Evolutionary conservation across 2,113 vertebrate genomes (phyloP).

Genomic region (Forbesichthys papilliferus): DNA sequence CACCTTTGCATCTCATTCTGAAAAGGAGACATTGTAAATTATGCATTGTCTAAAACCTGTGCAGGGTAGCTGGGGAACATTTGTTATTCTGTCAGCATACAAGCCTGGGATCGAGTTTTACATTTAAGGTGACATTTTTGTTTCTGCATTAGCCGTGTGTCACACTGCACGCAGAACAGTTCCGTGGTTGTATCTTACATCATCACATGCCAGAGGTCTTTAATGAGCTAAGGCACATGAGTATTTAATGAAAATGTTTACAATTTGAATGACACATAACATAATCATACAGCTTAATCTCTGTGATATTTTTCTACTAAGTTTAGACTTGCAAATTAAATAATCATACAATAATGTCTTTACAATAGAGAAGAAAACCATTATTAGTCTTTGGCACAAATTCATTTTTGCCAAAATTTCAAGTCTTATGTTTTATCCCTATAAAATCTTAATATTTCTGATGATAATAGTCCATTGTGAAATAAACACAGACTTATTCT

Average conservation of each 20-base stretch:
- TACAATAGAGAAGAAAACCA: no score
- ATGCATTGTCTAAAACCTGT: conserved; percentile 49
- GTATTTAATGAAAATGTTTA: no score
- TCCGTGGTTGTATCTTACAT: conserved; percentile 5
- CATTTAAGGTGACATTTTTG: conserved; percentile 23
- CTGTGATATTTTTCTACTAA: background rate
- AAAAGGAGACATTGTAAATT: conserved; percentile 49
- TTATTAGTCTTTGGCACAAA: no score
- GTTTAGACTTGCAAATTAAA: background rate
- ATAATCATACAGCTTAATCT: background rate
- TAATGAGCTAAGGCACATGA: background rate
- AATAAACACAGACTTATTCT: no score
- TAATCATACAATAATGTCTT: background rate
- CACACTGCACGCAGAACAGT: background rate
- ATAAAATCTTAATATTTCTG: no score
- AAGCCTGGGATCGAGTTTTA: conserved; percentile 18
- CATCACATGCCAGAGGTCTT: background rate
- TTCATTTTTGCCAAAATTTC: no score
- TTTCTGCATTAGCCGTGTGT: conserved; percentile 14
- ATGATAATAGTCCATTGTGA: no score
- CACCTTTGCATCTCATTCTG: conserved; percentile 21
- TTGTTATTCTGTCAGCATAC: conserved; percentile 55
- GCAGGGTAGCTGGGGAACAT: conserved; percentile 27
- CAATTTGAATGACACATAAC: background rate
- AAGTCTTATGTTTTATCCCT: no score